Percentiles rank a stretch among this genome's conserved stretches.
Evolutionary conservation across 2,797 vertebrate genomes (phyloP).

Genomic region (Leptodactylus fallax): DNA sequence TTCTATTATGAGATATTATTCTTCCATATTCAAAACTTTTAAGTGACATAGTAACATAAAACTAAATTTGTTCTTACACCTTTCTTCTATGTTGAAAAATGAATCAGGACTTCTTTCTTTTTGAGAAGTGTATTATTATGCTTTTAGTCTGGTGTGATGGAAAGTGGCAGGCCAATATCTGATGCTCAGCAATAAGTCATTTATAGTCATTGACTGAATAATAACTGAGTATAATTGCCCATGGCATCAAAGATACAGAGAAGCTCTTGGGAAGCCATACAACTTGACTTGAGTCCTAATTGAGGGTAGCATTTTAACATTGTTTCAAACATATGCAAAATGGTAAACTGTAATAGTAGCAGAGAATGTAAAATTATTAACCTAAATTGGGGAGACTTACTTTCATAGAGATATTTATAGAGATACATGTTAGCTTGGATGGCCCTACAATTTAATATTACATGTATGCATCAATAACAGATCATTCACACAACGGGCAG

Average conservation of each 20-base stretch:
- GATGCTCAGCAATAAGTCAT: conserved; percentile 47
- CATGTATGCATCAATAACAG: neutral
- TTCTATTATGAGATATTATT: neutral
- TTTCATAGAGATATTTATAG: conserved; percentile 5
- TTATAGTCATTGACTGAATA: conserved; percentile 50
- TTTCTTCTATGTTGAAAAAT: neutral
- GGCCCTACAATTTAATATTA: neutral
- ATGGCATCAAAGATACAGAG: conserved; percentile 55
- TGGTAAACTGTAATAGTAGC: conserved; percentile 17
- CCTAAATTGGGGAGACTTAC: conserved; percentile 2
- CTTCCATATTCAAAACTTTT: neutral
- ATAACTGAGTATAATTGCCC: conserved; percentile 43
- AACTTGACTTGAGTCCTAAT: conserved; percentile 51
- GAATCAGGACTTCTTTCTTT: neutral
- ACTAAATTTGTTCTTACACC: neutral
- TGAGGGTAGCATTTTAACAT: conserved; percentile 51
- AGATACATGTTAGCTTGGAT: neutral
- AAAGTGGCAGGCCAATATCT: conserved; percentile 55
- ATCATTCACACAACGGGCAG: neutral
- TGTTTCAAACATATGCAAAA: conserved; percentile 48
- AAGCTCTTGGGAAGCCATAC: conserved; percentile 42
- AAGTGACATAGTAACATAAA: neutral
- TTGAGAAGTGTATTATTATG: conserved; percentile 29
- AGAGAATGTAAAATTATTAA: conserved; percentile 37
- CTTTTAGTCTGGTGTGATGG: conserved; percentile 44